Evolutionary conservation across 1,140 invertebrate genomes (phyloP), one percentile per base, ranked within the genome.

Genomic region (Batillaria attramentaria): DNA sequence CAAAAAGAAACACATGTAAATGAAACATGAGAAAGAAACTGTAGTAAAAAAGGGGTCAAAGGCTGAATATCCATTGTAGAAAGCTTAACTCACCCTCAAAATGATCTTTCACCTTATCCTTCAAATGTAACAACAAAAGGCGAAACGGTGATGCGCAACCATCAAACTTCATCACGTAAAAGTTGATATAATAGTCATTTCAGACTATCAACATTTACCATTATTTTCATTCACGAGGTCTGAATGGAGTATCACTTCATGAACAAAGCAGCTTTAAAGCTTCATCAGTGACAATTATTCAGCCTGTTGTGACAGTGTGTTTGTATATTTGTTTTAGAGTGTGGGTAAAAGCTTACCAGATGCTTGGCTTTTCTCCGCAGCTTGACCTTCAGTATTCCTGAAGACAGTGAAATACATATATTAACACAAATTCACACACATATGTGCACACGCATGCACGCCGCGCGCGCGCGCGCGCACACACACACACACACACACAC

Each of bases 341-440:
- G 24, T 50, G 54, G 31, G 13, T 43, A 10, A 13, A 8, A 57
- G 28, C 72, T 74, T 33, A 81, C 75, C 79, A 65, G 79, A 70
- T 28, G 66, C 57, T 31, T 77, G 79, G 31, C 72, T 66, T 43
- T 77, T 81, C 62, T 77, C 74, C 5, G 13, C n/a, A n/a, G n/a
- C 57, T 72, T 37, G 37, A 20, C n/a, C 50, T 62, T 78, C 79
- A 24, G 24, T 68, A 76, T 57, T 42, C 37, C 75, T 81, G 69
- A 16, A 79, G 65, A 37, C 31, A 79, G 50, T 41, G 1, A 68
- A 33, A 28, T 39, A 20, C 20, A 70, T 42, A 37, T 28, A 8
- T 35, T 18, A 16, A 43, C 16, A 10, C 31, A 69, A 46, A 50
- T 31, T 10, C 16, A 5, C 41, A 77, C 24, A 0, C n/a, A 6